phyloP scores from a whole-genome alignment of 2,797 vertebrate species.

The Muscicapa comitata region DNA sequence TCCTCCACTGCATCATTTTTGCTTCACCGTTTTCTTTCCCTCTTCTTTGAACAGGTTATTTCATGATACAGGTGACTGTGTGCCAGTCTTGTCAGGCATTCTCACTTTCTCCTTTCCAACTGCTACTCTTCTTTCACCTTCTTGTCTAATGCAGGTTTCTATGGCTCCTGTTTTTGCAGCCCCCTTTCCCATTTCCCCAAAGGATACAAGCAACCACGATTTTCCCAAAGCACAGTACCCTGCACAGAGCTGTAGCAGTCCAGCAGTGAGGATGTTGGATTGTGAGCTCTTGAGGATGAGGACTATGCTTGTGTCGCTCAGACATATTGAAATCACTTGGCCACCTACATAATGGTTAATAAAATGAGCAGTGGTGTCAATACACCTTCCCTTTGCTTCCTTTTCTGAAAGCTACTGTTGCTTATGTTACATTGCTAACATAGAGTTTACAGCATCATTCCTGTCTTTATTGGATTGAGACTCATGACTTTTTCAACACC shows the following conservation, averaged over 20 bases:
- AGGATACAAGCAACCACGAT: rapidly evolving
- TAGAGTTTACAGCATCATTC: neutral
- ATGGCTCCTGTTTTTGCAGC: neutral
- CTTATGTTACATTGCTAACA: neutral
- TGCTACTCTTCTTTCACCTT: neutral
- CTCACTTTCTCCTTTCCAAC: neutral
- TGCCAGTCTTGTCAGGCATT: neutral
- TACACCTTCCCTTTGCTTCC: neutral
- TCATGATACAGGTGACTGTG: rapidly evolving
- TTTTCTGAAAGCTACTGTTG: neutral
- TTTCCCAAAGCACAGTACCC: neutral
- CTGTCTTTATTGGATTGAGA: conserved; percentile 9
- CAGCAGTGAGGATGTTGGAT: neutral
- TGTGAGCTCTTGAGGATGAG: neutral
- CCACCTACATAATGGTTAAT: neutral
- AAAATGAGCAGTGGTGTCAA: neutral
- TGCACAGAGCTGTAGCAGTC: neutral
- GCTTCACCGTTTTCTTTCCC: neutral
- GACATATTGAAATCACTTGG: neutral
- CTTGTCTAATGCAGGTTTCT: neutral
- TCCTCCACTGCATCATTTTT: neutral
- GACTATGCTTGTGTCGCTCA: neutral
- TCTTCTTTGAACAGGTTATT: neutral
- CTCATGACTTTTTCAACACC: neutral
- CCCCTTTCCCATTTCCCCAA: neutral